These are phyloP conservation scores for Cervus canadensis DNA, from an alignment of 2,113 vertebrate genomes.

Conservation along the genomic window DNA sequence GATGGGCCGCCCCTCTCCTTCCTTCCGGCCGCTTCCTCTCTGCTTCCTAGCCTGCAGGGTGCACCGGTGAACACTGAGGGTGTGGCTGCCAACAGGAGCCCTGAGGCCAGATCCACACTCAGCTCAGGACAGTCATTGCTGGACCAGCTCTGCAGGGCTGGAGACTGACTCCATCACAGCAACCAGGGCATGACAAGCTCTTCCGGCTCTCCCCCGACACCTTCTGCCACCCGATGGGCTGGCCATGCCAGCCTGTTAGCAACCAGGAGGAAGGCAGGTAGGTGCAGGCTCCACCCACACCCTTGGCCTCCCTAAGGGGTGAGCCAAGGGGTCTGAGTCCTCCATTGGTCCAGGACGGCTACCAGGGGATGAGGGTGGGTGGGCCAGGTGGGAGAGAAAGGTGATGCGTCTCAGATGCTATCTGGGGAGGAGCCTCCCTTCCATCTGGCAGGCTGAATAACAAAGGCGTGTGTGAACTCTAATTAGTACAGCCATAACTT, in stretches of 20 bases:
- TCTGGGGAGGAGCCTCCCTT: neutral
- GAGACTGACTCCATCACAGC: too few relatives aligned
- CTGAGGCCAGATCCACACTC: neutral
- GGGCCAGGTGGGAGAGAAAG: neutral
- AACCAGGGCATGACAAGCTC: fast-evolving
- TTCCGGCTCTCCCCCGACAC: fast-evolving
- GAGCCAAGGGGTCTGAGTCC: neutral
- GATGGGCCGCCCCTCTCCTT: too few relatives aligned
- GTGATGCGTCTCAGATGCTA: neutral
- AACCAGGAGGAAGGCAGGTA: neutral
- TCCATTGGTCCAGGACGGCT: fast-evolving
- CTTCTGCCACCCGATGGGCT: fast-evolving
- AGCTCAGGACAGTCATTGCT: fast-evolving
- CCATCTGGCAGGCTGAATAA: neutral
- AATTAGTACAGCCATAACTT: slow-evolving; percentile 34
- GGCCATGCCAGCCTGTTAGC: fast-evolving
- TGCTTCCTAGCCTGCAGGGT: neutral
- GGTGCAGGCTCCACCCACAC: too few relatives aligned
- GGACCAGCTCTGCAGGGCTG: neutral
- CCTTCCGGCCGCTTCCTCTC: neutral
- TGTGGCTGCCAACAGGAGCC: neutral
- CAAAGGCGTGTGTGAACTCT: neutral
- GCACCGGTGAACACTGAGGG: neutral
- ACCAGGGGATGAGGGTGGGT: too few relatives aligned
- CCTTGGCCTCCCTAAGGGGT: fast-evolving